A percentile compares a stretch with the other conserved stretches of the same genome.
phyloP scores from a whole-genome alignment of 2,797 vertebrate species.

The Diplodus puntazzo region DNA sequence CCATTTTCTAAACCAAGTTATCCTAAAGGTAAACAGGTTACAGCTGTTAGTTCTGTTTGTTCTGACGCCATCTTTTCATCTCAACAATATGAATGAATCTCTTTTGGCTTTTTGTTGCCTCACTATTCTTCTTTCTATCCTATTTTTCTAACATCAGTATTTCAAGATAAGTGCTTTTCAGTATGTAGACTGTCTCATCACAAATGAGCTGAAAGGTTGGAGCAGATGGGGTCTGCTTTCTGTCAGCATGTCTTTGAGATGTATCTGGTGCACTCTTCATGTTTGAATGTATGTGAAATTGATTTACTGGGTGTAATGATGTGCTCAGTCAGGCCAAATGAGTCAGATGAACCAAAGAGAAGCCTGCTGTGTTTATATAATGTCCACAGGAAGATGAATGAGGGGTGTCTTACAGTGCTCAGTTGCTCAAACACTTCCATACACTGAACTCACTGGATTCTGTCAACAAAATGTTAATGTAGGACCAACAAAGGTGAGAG shows the following conservation, averaged over 20 bases:
- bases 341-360: conserved; percentile 36
- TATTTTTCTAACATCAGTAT: neutral
- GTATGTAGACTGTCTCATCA: neutral
- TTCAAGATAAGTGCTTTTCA: neutral
- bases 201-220: neutral
- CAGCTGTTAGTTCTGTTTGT: neutral
- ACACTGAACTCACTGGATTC: neutral
- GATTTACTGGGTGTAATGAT: conserved; percentile 48
- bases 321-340: conserved; percentile 39
- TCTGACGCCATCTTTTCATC: neutral
- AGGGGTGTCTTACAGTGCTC: conserved; percentile 5
- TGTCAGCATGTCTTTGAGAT: neutral
- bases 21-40: neutral
- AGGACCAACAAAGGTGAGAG: conserved; percentile 4
- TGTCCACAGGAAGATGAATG: conserved; percentile 35
- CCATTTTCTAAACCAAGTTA: neutral
- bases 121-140: neutral
- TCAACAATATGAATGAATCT: neutral
- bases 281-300: conserved; percentile 44
- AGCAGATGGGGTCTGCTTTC: conserved; percentile 21
- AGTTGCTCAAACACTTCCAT: neutral
- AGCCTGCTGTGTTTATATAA: conserved; percentile 33
- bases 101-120: neutral
- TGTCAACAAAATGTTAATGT: conserved; percentile 30
- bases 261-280: conserved; percentile 13